Base-by-base conservation (phyloP, 37 sponge, comb jelly and placozoan species). In the Tethya wilhelma region DNA sequence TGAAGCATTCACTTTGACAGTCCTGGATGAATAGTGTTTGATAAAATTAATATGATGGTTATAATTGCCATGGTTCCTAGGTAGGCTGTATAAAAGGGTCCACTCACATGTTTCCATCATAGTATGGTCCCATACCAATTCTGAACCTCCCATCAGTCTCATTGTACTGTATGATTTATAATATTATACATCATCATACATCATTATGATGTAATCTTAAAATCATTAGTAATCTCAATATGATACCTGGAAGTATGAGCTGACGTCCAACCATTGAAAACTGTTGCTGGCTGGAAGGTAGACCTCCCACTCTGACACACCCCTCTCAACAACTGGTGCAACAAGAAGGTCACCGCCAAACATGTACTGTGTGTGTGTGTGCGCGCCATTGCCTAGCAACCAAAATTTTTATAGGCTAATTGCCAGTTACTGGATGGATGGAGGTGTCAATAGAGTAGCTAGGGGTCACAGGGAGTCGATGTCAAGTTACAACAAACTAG, bases 241-340 rank as follows among this genome's bases (percentile, higher is more conserved):
- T 14, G 14, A 19, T 49, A 49, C 53, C 14, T 49, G 9, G 53
- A 49, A 49, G 53, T 49, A 19, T 19, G 53, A 49, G 14, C 53
- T 19, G 53, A 49, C 53, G 53, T 49, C 53, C 9, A 49, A 14
- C 53, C 53, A 49, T 49, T 31, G 14, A 8, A 28, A 12, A 49
- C 14, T 19, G 53, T 14, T 49, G 53, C 14, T 19, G 19, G 55
- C 33, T 28, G 87, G 87, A 32, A 86, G 73, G 53, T 86, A 86
- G 32, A 86, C 87, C 25, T 64, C 41, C 67, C 79, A 73, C 31
- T 69, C 20, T 38, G 46, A 71, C 25, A 60, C 73, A 8, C 73
- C 73, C 64, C 77, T 26, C n/a, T 71, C 56, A 28, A 86, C 73
- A n/a, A 86, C 87, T 1, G 87, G 87, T 44, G 87, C 87, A 41